Evolutionary conservation across 2,888 invertebrate genomes (phyloP).

Genomic region (Mimumesa dahlbomi): DNA sequence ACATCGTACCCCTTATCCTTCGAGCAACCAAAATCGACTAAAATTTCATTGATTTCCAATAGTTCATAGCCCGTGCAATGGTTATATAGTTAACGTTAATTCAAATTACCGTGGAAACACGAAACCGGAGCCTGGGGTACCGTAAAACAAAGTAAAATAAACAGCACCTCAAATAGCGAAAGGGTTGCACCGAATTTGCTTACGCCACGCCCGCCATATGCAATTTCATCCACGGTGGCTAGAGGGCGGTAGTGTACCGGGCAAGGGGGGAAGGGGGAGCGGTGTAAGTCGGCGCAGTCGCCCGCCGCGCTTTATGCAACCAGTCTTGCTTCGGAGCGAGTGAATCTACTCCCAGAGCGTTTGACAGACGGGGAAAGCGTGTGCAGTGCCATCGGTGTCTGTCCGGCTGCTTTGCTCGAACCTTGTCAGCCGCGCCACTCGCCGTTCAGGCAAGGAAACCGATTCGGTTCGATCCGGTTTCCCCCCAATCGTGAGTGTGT

Average conservation of each 20-base stretch:
- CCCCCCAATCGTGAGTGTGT: conserved; percentile 10
- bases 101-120: too few relatives aligned
- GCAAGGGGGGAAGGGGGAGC: conserved; percentile 56
- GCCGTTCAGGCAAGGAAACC: conserved; percentile 29
- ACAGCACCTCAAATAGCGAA: conserved; percentile 48
- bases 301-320: conserved; percentile 79
- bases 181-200: conserved; percentile 59
- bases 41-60: neutral
- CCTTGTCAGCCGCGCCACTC: conserved; percentile 41
- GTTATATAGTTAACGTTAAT: too few relatives aligned
- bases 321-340: conserved; percentile 78
- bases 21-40: neutral
- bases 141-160: conserved; percentile 8
- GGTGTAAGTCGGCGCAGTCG: conserved; percentile 73
- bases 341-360: conserved; percentile 68
- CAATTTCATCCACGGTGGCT: conserved; percentile 1
- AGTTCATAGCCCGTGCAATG: neutral
- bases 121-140: too few relatives aligned
- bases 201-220: conserved; percentile 76
- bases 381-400: conserved; percentile 63
- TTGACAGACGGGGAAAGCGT: conserved; percentile 70
- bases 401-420: conserved; percentile 48
- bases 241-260: too few relatives aligned
- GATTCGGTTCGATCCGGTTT: conserved; percentile 38
- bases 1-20: neutral